Evolutionary conservation across 2,797 vertebrate species (phyloP).

Genomic region (Melanogrammus aeglefinus): DNA sequence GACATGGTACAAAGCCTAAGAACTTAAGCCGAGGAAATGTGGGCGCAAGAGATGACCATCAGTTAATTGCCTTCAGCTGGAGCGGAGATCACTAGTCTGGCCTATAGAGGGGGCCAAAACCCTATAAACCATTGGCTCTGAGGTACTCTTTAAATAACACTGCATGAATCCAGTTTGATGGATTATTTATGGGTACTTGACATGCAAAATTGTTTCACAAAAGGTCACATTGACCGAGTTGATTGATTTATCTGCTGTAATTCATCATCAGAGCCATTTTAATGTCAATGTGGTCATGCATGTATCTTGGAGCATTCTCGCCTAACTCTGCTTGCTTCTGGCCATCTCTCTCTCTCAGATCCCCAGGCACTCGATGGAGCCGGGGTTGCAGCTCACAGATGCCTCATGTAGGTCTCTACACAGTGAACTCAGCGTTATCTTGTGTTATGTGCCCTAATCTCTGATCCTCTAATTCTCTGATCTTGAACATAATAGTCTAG

Average conservation of each 20-base stretch:
- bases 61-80: not conserved
- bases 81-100: not conserved
- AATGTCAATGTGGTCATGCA: not conserved
- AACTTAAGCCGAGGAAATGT: no score
- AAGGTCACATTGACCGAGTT: no score
- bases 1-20: not conserved
- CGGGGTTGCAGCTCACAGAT: constrained; percentile 42
- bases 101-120: constrained; percentile 2
- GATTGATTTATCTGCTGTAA: no score
- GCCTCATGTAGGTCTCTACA: constrained; percentile 48
- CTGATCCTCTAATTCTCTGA: no score
- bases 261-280: not conserved
- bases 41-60: not conserved
- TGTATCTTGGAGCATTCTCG: not conserved
- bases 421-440: not conserved
- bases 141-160: not conserved
- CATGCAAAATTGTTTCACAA: no score
- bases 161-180: not conserved
- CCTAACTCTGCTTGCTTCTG: not conserved
- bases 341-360: constrained; percentile 28
- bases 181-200: no score
- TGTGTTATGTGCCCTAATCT: no score
- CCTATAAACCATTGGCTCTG: not conserved
- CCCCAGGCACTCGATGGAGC: constrained; percentile 31
- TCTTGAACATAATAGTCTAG: no score